Percentiles rank a stretch among this genome's conserved stretches.
Conservation (phyloP, 2,113 vertebrate genomes). For the Phainopepla nitens region DNA sequence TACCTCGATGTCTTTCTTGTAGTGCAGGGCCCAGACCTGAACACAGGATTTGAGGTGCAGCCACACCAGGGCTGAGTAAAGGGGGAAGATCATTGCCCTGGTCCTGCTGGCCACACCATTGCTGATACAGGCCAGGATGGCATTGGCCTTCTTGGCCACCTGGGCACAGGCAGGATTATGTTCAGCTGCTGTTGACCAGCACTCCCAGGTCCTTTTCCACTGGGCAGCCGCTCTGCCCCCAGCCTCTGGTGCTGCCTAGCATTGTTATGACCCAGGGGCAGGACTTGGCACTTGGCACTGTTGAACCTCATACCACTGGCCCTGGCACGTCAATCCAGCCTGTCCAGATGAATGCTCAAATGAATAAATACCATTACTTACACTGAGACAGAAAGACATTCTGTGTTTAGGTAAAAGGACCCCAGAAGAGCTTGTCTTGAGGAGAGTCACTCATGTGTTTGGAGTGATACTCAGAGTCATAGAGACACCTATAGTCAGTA, state of each 20-base stretch:
- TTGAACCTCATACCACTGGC: neutral
- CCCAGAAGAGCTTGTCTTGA: neutral
- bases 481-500: neutral
- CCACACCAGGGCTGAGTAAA: neutral
- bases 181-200: neutral
- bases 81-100: neutral
- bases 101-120: neutral
- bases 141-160: neutral
- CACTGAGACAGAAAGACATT: neutral
- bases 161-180: neutral
- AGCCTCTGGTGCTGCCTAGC: neutral
- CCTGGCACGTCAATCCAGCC: neutral
- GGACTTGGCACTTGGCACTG: neutral
- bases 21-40: neutral
- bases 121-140: neutral
- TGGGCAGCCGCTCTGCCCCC: neutral
- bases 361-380: neutral
- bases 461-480: neutral
- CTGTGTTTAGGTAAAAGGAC: neutral
- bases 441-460: neutral
- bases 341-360: neutral
- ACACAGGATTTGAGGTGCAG: fast-evolving
- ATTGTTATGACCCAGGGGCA: neutral
- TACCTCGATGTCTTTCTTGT: neutral
- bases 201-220: neutral